These are phyloP conservation scores for Mionectes macconnelli DNA, from an alignment of 2,113 vertebrate species.

Conservation along the genomic window DNA sequence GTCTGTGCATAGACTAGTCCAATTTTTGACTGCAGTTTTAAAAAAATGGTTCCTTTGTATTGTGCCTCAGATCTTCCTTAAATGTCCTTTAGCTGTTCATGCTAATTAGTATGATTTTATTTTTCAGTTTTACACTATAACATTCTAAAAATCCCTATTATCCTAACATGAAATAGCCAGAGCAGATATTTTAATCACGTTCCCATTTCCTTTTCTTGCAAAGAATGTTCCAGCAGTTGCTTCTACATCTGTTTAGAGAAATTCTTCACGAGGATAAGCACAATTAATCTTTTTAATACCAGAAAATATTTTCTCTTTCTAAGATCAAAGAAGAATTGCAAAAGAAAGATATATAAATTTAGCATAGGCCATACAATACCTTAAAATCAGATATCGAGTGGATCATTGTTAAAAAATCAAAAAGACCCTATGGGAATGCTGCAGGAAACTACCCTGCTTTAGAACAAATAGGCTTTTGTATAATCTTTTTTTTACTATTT, in stretches of 20 bases:
- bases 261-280: not conserved
- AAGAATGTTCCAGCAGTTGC: not conserved
- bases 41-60: constrained; percentile 8
- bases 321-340: not conserved
- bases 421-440: not conserved
- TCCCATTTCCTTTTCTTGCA: not conserved
- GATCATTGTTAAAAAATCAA: not conserved
- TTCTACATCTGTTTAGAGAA: not conserved
- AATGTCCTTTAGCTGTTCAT: not conserved
- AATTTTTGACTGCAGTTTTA: not conserved
- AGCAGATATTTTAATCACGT: not conserved
- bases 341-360: not conserved
- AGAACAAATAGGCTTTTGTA: not conserved
- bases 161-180: not conserved
- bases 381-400: not conserved
- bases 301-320: not conserved
- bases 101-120: not conserved
- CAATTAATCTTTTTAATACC: not conserved
- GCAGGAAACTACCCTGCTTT: not conserved
- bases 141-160: not conserved
- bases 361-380: not conserved
- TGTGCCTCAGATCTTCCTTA: not conserved
- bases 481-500: not conserved
- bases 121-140: not conserved
- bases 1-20: not conserved